Conservation (phyloP, 2,888 invertebrate species). For the Ischnura elegans region DNA sequence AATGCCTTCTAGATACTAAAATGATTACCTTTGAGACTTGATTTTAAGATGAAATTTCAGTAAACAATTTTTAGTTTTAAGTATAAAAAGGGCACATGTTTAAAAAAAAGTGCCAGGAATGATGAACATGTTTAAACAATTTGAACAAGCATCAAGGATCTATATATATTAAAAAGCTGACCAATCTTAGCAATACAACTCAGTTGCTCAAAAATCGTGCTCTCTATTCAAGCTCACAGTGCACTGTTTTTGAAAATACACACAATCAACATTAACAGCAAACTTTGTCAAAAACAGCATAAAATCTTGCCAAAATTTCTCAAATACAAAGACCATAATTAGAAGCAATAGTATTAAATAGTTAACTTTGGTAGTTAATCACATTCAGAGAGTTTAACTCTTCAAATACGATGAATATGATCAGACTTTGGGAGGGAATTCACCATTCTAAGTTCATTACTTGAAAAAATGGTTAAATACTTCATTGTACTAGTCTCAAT, state of each 20-base stretch:
- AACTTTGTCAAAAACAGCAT: slow-evolving; percentile 61
- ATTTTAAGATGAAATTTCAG: not conserved
- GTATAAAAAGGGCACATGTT: slow-evolving; percentile 45
- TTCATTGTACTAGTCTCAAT: slow-evolving; percentile 51
- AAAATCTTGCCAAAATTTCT: slow-evolving; percentile 52
- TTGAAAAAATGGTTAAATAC: slow-evolving; percentile 55
- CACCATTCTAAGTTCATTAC: slow-evolving; percentile 54
- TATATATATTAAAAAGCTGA: not conserved
- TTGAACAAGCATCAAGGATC: slow-evolving; percentile 17
- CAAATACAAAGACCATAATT: slow-evolving; percentile 55
- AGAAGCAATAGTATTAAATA: slow-evolving; percentile 61
- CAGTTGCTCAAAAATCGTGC: slow-evolving; percentile 42
- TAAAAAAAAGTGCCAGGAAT: slow-evolving; percentile 53
- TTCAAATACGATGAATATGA: slow-evolving; percentile 40
- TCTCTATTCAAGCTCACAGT: slow-evolving; percentile 44
- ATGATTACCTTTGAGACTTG: not conserved
- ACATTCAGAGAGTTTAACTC: slow-evolving; percentile 59
- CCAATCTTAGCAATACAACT: slow-evolving; percentile 41
- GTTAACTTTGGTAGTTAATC: slow-evolving; percentile 65
- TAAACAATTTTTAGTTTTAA: not conserved
- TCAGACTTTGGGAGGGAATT: slow-evolving; percentile 62
- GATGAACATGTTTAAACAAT: slow-evolving; percentile 36
- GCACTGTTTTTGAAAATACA: slow-evolving; percentile 45
- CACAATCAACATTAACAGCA: slow-evolving; percentile 61
- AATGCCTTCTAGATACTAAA: not conserved